Conservation (phyloP, 1,140 invertebrate species). For the Lucilia cuprina region DNA sequence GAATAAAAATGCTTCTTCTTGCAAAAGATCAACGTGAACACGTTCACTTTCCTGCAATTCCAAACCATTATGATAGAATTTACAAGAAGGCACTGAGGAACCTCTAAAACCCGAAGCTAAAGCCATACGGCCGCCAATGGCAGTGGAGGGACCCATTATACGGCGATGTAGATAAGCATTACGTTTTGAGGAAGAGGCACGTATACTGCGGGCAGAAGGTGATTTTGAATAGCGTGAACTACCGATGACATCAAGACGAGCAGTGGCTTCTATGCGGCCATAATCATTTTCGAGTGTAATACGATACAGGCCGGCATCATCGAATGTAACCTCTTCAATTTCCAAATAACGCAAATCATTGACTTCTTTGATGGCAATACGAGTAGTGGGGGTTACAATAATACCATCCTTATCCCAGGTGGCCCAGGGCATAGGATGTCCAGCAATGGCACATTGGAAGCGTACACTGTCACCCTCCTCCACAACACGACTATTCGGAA, state of each 20-base stretch:
- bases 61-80: constrained; percentile 71
- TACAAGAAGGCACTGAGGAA: constrained; percentile 67
- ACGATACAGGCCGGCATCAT: constrained; percentile 83
- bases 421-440: constrained; percentile 78
- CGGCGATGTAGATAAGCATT: constrained; percentile 58
- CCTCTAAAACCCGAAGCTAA: constrained; percentile 68
- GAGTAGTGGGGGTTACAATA: constrained; percentile 69
- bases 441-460: constrained; percentile 81
- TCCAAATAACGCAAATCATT: constrained; percentile 80
- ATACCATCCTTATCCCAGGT: constrained; percentile 82
- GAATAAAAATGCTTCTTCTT: constrained; percentile 61
- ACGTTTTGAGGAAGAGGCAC: constrained; percentile 61
- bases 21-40: constrained; percentile 50
- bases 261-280: constrained; percentile 80
- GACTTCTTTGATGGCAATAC: constrained; percentile 75
- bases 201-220: constrained; percentile 61
- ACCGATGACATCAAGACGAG: constrained; percentile 80
- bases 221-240: constrained; percentile 61
- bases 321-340: constrained; percentile 76
- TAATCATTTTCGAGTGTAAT: constrained; percentile 83
- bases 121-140: constrained; percentile 66
- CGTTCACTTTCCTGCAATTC: constrained; percentile 53
- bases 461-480: constrained; percentile 82
- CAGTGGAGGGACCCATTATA: constrained; percentile 61
- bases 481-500: constrained; percentile 83